A percentile compares a stretch with the other conserved stretches of the same genome.
Evolutionary conservation across 2,797 vertebrate species (phyloP).

Genomic region (Lindbergichthys nudifrons): DNA sequence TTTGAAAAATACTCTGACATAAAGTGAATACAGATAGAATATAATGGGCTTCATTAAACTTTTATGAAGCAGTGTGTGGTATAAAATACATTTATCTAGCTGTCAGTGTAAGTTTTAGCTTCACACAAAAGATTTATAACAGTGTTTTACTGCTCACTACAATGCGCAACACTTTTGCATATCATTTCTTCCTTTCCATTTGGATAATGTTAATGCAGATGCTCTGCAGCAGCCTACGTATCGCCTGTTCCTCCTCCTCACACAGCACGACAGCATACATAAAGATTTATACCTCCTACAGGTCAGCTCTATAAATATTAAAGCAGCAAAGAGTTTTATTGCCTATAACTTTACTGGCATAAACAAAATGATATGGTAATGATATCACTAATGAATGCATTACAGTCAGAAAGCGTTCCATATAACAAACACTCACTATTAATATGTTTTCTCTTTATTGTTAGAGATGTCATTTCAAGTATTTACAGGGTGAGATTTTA

Average conservation of each 20-base stretch:
- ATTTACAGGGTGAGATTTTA: conserved; percentile 7
- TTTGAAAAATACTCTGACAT: conserved; percentile 12
- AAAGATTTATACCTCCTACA: conserved; percentile 44
- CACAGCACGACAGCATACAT: conserved; percentile 1
- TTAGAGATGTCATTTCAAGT: background rate
- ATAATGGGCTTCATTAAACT: conserved; percentile 37
- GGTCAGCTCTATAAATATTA: conserved; percentile 50
- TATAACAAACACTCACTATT: background rate
- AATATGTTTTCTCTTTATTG: background rate
- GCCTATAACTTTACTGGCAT: background rate
- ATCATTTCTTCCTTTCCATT: conserved; percentile 21
- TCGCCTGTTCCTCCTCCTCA: background rate
- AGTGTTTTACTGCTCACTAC: background rate
- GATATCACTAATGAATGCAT: conserved; percentile 17
- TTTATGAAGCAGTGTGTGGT: conserved; percentile 19
- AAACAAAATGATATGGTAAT: conserved; percentile 17
- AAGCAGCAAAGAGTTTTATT: conserved; percentile 19
- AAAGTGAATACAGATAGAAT: conserved; percentile 18
- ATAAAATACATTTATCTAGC: background rate
- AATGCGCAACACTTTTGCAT: conserved; percentile 10
- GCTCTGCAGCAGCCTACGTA: conserved; percentile 16
- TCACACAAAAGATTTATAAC: conserved; percentile 15
- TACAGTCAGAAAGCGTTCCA: conserved; percentile 15
- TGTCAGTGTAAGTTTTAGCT: conserved; percentile 6
- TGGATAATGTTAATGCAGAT: conserved; percentile 28